Conservation (phyloP, 2,888 invertebrate species). For the Lottia gigantea region DNA sequence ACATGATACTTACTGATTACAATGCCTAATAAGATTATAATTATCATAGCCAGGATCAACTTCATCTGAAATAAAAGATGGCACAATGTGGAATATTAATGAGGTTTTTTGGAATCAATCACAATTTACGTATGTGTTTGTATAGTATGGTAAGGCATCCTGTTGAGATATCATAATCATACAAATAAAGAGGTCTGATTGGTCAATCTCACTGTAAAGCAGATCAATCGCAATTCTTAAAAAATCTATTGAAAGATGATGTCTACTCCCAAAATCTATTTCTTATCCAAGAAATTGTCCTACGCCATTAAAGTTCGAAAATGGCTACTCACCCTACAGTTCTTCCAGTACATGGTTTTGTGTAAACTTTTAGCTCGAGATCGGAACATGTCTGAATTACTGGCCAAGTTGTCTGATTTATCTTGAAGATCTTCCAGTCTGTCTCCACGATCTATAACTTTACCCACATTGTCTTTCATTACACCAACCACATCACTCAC, state of each 20-base stretch:
- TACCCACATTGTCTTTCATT: conserved; percentile 64
- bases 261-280: too few species aligned
- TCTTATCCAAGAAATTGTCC: too few species aligned
- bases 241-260: too few species aligned
- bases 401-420: conserved; percentile 61
- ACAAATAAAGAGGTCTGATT: too few species aligned
- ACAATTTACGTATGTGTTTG: too few species aligned
- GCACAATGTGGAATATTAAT: too few species aligned
- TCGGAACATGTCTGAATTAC: conserved; percentile 60
- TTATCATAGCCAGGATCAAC: conserved; percentile 53
- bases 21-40: conserved; percentile 56
- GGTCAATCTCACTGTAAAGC: too few species aligned
- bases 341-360: conserved; percentile 65
- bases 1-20: conserved; percentile 59
- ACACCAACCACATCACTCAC: conserved; percentile 65
- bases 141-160: too few species aligned
- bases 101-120: too few species aligned
- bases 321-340: conserved; percentile 55
- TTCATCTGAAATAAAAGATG: conserved; percentile 52
- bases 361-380: conserved; percentile 55
- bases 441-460: conserved; percentile 64
- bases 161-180: too few species aligned
- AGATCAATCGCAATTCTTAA: too few species aligned
- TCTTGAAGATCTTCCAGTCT: conserved; percentile 64
- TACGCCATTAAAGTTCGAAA: not conserved